Percentiles rank a stretch among this genome's conserved stretches.
Conservation (phyloP, 2,888 invertebrate genomes). For the Phorcus lineatus region DNA sequence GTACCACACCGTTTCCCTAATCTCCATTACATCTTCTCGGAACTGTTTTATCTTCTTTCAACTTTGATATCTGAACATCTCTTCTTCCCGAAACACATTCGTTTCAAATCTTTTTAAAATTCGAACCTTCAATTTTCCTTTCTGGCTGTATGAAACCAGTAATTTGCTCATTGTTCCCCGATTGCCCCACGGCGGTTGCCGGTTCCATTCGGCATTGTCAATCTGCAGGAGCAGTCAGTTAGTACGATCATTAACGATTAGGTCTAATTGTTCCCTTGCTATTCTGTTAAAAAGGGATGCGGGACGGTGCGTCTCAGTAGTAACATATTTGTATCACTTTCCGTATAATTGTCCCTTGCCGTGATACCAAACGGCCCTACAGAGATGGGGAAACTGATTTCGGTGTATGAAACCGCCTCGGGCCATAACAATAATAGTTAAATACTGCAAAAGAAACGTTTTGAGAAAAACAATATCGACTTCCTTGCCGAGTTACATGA, state of each 20-base stretch:
- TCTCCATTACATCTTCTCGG: too few relatives aligned
- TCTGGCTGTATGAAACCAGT: conserved; percentile 5
- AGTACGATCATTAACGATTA: conserved; percentile 12
- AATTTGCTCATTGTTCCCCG: not conserved
- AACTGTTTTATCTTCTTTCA: too few relatives aligned
- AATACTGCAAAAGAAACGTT: too few relatives aligned
- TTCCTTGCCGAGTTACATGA: too few relatives aligned
- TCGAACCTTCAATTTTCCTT: conserved; percentile 19
- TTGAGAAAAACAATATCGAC: too few relatives aligned
- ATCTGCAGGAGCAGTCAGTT: not conserved
- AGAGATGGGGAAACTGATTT: too few relatives aligned
- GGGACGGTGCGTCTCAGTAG: not conserved
- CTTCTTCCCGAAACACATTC: too few relatives aligned
- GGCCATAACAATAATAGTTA: too few relatives aligned
- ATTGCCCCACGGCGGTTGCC: not conserved
- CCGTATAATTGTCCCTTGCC: not conserved
- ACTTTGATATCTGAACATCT: too few relatives aligned
- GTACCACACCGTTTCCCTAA: too few relatives aligned
- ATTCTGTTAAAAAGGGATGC: not conserved
- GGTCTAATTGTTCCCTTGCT: not conserved
- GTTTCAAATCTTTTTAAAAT: not conserved
- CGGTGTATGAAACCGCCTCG: too few relatives aligned
- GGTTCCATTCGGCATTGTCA: not conserved
- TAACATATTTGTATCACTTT: conserved; percentile 9
- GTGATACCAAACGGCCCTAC: not conserved